A percentile compares a stretch with the other conserved stretches of the same genome.
These are phyloP conservation scores for Panurus biarmicus DNA, from an alignment of 2,113 vertebrate genomes.

Conservation along the genomic window DNA sequence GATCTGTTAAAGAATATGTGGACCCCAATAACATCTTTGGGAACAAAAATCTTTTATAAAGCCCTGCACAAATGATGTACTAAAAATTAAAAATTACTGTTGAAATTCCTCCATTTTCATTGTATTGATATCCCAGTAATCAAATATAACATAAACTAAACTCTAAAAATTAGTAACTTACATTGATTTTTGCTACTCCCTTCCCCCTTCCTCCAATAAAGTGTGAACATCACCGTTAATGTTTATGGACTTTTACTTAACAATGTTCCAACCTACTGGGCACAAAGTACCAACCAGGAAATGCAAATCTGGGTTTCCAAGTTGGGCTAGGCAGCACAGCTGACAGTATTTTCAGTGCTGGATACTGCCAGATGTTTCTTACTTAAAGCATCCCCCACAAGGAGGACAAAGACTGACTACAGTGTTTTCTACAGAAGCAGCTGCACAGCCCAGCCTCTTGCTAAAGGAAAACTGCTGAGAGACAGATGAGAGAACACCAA, in stretches of 20 bases:
- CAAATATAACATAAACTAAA: slow-evolving; percentile 72
- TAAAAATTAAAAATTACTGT: slow-evolving; percentile 36
- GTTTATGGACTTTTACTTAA: slow-evolving; percentile 59
- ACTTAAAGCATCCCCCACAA: slow-evolving; percentile 31
- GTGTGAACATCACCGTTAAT: slow-evolving; percentile 47
- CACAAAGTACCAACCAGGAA: slow-evolving; percentile 21
- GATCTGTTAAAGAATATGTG: slow-evolving; percentile 94
- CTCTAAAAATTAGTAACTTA: slow-evolving; percentile 51
- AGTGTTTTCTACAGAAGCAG: slow-evolving; percentile 41
- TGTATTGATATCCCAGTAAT: slow-evolving; percentile 75
- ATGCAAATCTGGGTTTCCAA: slow-evolving; percentile 42
- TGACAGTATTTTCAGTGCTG: slow-evolving; percentile 43
- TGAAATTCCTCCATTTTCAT: slow-evolving; percentile 49
- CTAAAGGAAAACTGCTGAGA: slow-evolving; percentile 39
- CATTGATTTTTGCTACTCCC: slow-evolving; percentile 18
- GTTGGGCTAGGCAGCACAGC: slow-evolving; percentile 46
- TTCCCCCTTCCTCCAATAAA: slow-evolving; percentile 49
- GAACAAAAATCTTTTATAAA: slow-evolving; percentile 96
- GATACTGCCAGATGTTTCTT: slow-evolving; percentile 57
- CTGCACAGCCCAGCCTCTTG: slow-evolving; percentile 42
- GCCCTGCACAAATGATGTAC: slow-evolving; percentile 23
- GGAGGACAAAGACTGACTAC: slow-evolving; percentile 58
- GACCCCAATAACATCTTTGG: slow-evolving; percentile 98
- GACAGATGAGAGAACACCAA: slow-evolving; percentile 44
- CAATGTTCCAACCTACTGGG: slow-evolving; percentile 5